phyloP scores from a whole-genome alignment of 2,113 vertebrate species.

The Aptenodytes forsteri region DNA sequence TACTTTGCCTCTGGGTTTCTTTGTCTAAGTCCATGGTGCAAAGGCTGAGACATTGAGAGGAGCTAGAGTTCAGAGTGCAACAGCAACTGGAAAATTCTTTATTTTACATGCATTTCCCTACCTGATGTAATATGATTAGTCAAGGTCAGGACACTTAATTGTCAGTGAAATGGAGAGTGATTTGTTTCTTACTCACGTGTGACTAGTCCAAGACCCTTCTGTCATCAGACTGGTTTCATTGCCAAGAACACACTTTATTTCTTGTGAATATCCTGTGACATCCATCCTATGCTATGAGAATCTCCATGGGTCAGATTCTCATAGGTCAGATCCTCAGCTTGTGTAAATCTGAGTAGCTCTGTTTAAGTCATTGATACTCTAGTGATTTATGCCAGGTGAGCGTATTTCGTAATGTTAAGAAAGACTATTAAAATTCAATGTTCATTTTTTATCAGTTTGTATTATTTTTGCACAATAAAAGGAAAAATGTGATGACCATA shows the following conservation, averaged over 20 bases:
- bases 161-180: not conserved
- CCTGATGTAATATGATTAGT: not conserved
- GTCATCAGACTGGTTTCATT: not conserved
- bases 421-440: not conserved
- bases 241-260: constrained; percentile 26
- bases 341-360: not conserved
- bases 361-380: not conserved
- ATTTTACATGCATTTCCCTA: not conserved
- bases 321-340: not conserved
- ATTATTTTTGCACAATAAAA: not conserved
- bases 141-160: constrained; percentile 18
- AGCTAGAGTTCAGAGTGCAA: not conserved
- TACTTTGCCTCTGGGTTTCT: not conserved
- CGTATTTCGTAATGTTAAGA: not conserved
- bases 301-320: not conserved
- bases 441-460: not conserved
- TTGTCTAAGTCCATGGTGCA: not conserved
- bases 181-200: constrained; percentile 10
- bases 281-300: not conserved
- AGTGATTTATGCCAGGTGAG: not conserved
- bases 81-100: not conserved
- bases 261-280: not conserved
- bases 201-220: not conserved
- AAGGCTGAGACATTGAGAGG: not conserved
- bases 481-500: not conserved